Evolutionary conservation across 2,113 vertebrate species (phyloP).

Genomic region (Oreochromis spilurus): DNA sequence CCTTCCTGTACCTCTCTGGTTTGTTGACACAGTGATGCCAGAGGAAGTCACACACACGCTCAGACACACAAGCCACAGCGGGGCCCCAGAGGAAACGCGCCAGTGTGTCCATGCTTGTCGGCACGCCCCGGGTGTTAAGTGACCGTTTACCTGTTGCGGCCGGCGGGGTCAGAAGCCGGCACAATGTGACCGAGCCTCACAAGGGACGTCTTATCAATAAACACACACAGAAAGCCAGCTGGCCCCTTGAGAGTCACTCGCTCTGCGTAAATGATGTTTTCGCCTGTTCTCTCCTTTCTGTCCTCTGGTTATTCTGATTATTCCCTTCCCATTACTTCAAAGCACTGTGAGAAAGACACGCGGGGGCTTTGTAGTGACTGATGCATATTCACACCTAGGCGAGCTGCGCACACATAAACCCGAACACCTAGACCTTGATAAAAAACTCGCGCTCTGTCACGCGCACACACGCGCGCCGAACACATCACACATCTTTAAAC

Average conservation of each 20-base stretch:
- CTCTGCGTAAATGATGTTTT: slow-evolving; percentile 8
- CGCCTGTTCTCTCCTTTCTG: neutral
- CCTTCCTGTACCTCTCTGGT: slow-evolving; percentile 38
- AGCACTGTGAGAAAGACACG: slow-evolving; percentile 1
- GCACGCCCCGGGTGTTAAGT: slow-evolving; percentile 2
- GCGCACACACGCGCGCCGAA: neutral
- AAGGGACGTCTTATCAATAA: slow-evolving; percentile 9
- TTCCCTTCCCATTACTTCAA: slow-evolving; percentile 45
- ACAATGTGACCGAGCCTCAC: neutral
- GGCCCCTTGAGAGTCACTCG: neutral
- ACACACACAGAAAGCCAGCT: slow-evolving; percentile 14
- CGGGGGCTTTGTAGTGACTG: slow-evolving; percentile 43
- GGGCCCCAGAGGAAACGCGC: slow-evolving; percentile 25
- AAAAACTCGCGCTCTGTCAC: neutral
- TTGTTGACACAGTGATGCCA: slow-evolving; percentile 62
- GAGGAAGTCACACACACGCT: slow-evolving; percentile 39
- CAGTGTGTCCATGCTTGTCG: neutral
- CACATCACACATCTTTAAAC: slow-evolving; percentile 26
- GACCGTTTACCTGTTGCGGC: slow-evolving; percentile 25
- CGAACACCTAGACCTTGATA: slow-evolving; percentile 26
- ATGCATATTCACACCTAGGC: slow-evolving; percentile 54
- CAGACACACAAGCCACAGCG: neutral
- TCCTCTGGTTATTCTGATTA: slow-evolving; percentile 29
- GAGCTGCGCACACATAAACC: neutral
- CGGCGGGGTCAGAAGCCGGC: slow-evolving; percentile 15